Conservation (phyloP, 2,888 invertebrate genomes). For the Leucophenga montana region DNA sequence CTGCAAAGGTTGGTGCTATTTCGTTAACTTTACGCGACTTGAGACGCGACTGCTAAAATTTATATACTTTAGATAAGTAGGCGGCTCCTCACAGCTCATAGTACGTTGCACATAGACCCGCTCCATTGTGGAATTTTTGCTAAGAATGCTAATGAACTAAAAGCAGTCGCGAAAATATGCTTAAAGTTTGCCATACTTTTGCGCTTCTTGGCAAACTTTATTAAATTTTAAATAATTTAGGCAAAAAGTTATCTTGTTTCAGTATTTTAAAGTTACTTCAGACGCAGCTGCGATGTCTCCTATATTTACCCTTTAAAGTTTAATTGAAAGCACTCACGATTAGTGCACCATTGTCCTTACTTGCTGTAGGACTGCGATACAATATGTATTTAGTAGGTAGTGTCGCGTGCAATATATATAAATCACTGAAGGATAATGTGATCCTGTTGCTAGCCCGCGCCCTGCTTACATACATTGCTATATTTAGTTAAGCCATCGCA, state of each 20-base stretch:
- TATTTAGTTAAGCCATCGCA: constrained; percentile 43
- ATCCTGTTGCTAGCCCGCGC: constrained; percentile 32
- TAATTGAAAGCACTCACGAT: constrained; percentile 21
- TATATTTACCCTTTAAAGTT: neutral
- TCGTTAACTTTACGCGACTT: constrained; percentile 35
- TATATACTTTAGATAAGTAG: constrained; percentile 58
- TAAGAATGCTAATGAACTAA: constrained; percentile 22
- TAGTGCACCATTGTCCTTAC: neutral
- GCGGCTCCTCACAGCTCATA: neutral
- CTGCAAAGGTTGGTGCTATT: constrained; percentile 44
- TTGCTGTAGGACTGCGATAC: neutral
- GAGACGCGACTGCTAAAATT: constrained; percentile 48
- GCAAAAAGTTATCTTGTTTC: neutral
- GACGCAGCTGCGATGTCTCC: too few species aligned
- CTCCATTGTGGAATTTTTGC: neutral
- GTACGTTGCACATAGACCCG: neutral
- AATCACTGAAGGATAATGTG: constrained; percentile 15
- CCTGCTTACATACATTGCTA: neutral
- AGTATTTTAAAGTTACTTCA: too few species aligned
- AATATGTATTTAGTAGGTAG: neutral
- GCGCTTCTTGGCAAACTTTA: neutral
- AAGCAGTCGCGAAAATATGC: constrained; percentile 3
- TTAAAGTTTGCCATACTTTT: constrained; percentile 6
- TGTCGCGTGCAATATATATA: constrained; percentile 1
- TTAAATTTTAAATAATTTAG: constrained; percentile 16